Conservation (phyloP, 2,797 vertebrate genomes). For the Phrynocephalus vlangalii region DNA sequence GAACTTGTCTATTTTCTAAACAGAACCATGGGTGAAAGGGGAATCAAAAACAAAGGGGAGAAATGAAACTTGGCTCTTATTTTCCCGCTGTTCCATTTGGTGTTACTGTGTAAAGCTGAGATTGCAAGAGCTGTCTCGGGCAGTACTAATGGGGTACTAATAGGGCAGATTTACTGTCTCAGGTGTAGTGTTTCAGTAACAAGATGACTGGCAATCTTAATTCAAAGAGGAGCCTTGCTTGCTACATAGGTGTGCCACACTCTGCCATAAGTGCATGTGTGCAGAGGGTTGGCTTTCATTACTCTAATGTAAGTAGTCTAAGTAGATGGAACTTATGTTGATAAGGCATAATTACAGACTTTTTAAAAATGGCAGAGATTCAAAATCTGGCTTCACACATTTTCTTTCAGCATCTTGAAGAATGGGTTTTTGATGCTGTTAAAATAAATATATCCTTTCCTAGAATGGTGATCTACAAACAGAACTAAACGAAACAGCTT, state of each 20-base stretch:
- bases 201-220: background rate
- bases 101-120: background rate
- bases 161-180: background rate
- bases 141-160: background rate
- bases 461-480: slow-evolving; percentile 13
- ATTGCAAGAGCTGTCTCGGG: background rate
- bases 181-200: background rate
- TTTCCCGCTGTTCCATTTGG: background rate
- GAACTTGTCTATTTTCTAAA: no score
- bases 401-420: slow-evolving; percentile 31
- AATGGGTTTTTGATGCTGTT: slow-evolving; percentile 2
- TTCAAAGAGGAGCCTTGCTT: background rate
- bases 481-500: slow-evolving; percentile 13
- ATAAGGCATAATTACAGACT: background rate
- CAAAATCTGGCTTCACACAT: slow-evolving; percentile 20
- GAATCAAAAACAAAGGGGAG: no score
- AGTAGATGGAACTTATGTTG: background rate
- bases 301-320: fast-evolving
- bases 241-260: background rate
- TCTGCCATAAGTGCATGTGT: fast-evolving
- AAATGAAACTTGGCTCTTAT: no score
- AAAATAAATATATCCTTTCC: background rate
- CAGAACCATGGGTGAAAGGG: no score
- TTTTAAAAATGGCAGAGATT: slow-evolving; percentile 35
- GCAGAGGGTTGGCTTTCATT: fast-evolving